Base-by-base conservation (phyloP, 2,797 vertebrate species). In the Antennarius maculatus region DNA sequence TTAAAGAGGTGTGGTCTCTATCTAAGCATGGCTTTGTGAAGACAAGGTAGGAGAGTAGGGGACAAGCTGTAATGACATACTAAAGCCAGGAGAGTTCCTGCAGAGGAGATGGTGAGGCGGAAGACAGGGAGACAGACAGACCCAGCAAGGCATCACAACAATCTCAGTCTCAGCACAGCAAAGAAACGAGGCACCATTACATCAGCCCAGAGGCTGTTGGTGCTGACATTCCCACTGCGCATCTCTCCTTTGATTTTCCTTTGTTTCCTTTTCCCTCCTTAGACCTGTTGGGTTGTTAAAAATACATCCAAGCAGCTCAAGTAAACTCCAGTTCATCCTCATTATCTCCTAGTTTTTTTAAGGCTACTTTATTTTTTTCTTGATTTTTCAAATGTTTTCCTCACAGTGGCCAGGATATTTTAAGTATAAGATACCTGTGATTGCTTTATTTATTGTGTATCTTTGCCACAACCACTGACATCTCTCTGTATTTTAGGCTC, bases 111-210 rank as follows among this genome's bases (percentile, higher is more conserved):
- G 34, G 51, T 63, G 54, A 71, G 69, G 60, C 56, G 55, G 70
- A 51, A 59, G 54, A 54, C 45, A 49, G 56, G 58, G 57, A 70
- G 73, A 79, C 58, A 72, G 73, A 69, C 75, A 74, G 64, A 76
- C 76, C 14, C 81, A 87, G 80, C 74, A 77, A 74, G 80, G 73
- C 64, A 62, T 84, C 78, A 71, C 80, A 84, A 70, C 77, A 85
- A 75, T 81, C 76, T 74, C 31, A 65, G 63, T 57, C 75, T 82
- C 60, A 77, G 47, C 63, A 76, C 73, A 71, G 57, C 76, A 80
- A 74, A 80, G 59, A 77, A 61, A 82, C 64, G 49, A 79, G 83
- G 59, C 69, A 58, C 54, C 68, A 74, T 86, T 80, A 87, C 72
- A 77, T 56, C 60, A 77, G 67, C 81, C 77, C 61, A 57, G 58